These are phyloP conservation scores for Anoplophora glabripennis DNA, from an alignment of 1,140 invertebrate genomes.

Conservation along the genomic window DNA sequence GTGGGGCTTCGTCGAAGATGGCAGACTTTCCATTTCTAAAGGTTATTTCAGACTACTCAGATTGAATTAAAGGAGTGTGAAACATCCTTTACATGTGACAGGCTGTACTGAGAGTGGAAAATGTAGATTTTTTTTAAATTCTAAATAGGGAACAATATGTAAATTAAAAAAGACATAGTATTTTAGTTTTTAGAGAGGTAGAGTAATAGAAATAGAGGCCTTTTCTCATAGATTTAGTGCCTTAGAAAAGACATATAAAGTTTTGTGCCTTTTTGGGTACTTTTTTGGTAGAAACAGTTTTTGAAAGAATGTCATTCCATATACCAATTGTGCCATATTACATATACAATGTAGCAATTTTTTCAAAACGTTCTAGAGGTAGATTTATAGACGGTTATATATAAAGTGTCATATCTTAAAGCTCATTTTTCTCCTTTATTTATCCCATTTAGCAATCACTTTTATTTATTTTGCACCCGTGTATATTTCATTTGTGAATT, in stretches of 20 bases:
- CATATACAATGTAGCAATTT: constrained; percentile 23
- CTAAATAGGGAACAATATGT: constrained; percentile 27
- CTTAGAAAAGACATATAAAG: constrained; percentile 37
- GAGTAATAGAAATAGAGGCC: constrained; percentile 26
- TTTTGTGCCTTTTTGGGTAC: constrained; percentile 31
- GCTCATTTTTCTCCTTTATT: constrained; percentile 11
- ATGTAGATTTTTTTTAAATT: constrained; percentile 13
- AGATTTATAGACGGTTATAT: constrained; percentile 17
- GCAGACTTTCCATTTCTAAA: no score
- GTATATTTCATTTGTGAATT: constrained; percentile 25
- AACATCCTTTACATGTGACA: constrained; percentile 4
- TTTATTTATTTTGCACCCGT: constrained; percentile 19
- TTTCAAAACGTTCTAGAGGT: constrained; percentile 21
- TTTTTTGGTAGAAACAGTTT: constrained; percentile 23
- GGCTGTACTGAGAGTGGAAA: constrained; percentile 2
- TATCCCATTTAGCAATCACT: constrained; percentile 11
- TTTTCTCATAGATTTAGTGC: constrained; percentile 32
- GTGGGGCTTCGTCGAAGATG: no score
- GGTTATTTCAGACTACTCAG: no score
- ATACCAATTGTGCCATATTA: constrained; percentile 33
- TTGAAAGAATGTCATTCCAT: constrained; percentile 29
- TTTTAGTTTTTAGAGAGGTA: constrained; percentile 17
- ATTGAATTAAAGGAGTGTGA: not conserved
- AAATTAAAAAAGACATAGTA: constrained; percentile 31
- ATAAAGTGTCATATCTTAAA: constrained; percentile 27